These are phyloP conservation scores for Rhagoletis zephyria DNA, from an alignment of 1,140 invertebrate species.

Conservation along the genomic window DNA sequence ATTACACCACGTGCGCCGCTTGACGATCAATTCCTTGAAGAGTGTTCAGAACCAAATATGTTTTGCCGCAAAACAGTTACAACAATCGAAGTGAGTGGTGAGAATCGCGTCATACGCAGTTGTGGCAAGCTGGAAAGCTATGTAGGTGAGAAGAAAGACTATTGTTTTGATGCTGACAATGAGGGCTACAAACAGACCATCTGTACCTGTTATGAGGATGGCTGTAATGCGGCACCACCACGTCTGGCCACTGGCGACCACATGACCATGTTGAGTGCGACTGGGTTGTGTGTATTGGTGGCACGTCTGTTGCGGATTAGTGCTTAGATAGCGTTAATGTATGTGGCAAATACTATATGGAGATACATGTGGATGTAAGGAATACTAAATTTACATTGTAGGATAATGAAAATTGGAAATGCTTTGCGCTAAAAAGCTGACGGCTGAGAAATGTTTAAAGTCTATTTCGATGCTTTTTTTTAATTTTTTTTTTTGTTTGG, in stretches of 20 bases:
- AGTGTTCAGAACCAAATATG: constrained; percentile 59
- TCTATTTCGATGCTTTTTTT: not conserved
- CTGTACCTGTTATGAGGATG: constrained; percentile 76
- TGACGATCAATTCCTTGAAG: constrained; percentile 65
- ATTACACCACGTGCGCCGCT: constrained; percentile 64
- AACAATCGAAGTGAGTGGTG: constrained; percentile 71
- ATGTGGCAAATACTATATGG: not conserved
- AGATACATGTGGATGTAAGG: not conserved
- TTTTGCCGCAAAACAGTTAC: constrained; percentile 70
- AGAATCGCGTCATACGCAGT: constrained; percentile 74
- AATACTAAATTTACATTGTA: not conserved
- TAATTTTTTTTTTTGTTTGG: not conserved
- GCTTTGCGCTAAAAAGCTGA: not conserved
- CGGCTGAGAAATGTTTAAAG: not conserved
- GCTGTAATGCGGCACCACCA: constrained; percentile 73
- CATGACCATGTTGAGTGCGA: constrained; percentile 41
- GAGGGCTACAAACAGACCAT: constrained; percentile 76
- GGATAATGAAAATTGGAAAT: not conserved
- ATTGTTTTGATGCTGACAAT: constrained; percentile 75
- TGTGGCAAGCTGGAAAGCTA: constrained; percentile 74
- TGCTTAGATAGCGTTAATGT: not conserved
- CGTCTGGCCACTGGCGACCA: constrained; percentile 26
- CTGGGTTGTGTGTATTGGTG: constrained; percentile 42
- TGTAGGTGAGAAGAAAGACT: constrained; percentile 61
- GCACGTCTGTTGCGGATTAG: constrained; percentile 55